These are phyloP conservation scores for Eustalomyia histrio DNA, from an alignment of 2,888 invertebrate species.

Conservation along the genomic window DNA sequence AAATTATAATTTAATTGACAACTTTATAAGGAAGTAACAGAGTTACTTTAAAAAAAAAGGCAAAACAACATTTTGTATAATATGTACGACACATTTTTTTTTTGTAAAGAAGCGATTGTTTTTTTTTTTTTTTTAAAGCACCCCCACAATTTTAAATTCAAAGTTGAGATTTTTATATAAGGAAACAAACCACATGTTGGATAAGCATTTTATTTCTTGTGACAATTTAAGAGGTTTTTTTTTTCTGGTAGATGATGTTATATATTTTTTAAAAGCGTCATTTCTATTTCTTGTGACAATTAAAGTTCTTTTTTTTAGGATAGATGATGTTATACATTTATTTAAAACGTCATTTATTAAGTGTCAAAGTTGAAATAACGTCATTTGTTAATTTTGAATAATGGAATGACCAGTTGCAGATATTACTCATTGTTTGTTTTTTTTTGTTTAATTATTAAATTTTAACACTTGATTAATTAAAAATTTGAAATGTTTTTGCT, in stretches of 20 bases:
- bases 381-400: constrained; percentile 41
- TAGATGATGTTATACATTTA: constrained; percentile 22
- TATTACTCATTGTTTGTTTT: constrained; percentile 15
- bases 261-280: constrained; percentile 39
- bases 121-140: constrained; percentile 1
- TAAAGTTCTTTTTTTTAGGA: neutral
- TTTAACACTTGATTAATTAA: constrained; percentile 44
- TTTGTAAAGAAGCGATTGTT: neutral
- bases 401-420: constrained; percentile 5
- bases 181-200: constrained; percentile 50
- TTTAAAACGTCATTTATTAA: constrained; percentile 40
- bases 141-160: constrained; percentile 30
- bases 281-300: constrained; percentile 12
- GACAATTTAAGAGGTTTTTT: neutral
- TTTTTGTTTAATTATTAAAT: constrained; percentile 24
- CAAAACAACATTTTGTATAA: neutral
- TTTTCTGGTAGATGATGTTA: constrained; percentile 21
- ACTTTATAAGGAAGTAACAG: constrained; percentile 46
- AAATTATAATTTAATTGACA: constrained; percentile 58
- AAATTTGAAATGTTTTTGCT: constrained; percentile 1
- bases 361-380: constrained; percentile 52
- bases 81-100: constrained; percentile 10
- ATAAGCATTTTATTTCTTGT: constrained; percentile 5
- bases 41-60: constrained; percentile 2
- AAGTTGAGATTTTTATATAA: constrained; percentile 1